Base-by-base conservation (phyloP, 2,797 vertebrate genomes). In the Pangasius larnaudii region DNA sequence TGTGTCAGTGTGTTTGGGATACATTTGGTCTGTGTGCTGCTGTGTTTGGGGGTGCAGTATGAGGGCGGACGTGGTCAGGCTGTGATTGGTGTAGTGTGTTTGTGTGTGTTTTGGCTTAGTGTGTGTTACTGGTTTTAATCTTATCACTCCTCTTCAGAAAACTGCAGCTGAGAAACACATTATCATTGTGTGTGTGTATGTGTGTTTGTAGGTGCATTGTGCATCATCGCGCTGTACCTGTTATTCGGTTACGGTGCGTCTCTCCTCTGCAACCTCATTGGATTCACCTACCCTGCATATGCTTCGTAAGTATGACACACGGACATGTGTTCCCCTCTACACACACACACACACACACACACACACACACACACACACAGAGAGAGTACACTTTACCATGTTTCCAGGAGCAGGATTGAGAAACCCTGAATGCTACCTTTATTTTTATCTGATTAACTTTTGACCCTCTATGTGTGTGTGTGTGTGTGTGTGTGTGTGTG, bases 221-320 rank as follows among this genome's bases (percentile, higher is more conserved):
- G 90, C 24, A 83, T 98, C 10, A 63, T 97, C 67, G 95, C 93
- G 2, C 89, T 99, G 0, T 99, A 98, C 93, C 96, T 99, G 36
- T 90, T 98, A 27, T 99, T 99, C 27, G 98, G 98, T 89, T 97
- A 97, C 0, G 98, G 98, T 5, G 98, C 98, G 0, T 97, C 98
- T 0, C 95, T 99, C 27, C 95, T 99, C 89, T 99, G 98, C 95
- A 99, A 98, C 93, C 91, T 98, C 91, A 98, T 99, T 63, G 98
- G 98, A 89, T 99, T 99, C 84, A 79, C 84, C 42, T 99, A 99
- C 91, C 98, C 98, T 0, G 98, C 98, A 0, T 99, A 98, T 75
- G 95, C 95, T 82, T 99, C 98, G 98, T 99, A 95, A 93, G 98
- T 99, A 93, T 86, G n/a, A 59, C 6, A 46, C 42, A 46, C 42